Base-by-base conservation (phyloP, 2,797 vertebrate genomes). In the Myripristis murdjan region DNA sequence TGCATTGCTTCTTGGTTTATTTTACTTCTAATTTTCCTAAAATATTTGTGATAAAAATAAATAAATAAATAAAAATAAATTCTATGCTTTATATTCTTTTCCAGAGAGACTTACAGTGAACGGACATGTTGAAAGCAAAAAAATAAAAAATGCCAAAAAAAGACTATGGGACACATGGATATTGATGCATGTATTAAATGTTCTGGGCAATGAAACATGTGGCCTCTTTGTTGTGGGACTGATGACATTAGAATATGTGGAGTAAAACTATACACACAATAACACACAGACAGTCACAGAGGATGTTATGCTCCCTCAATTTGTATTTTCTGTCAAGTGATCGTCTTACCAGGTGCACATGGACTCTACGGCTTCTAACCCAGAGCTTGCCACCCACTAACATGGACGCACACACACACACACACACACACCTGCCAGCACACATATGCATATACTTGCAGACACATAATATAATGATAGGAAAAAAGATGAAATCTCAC, bases 291-390 rank as follows among this genome's bases (percentile, higher is more conserved):
- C 67, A 77, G 23, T 23, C 60, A 75, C 64, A 61, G 71, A 64
- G 47, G 31, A 75, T 71, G 54, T 73, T 52, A 69, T 28, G 20
- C 1, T 77, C 47, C 16, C 46, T 77, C 63, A 70, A 83, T 77
- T 62, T 72, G 76, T 58, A 54, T 83, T 79, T 86, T 68, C 81
- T 77, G 73, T 79, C 67, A 73, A 78, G 56, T 76, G 69, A 86
- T 85, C 72, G 51, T 76, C 70, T 77, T 70, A 70, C 69, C 75
- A 79, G 69, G 61, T 33, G 82, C 70, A 76, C 44, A 58, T 69
- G 71, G 81, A 54, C 76, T 85, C 51, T 41, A 70, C 83, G 74
- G 83, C 75, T 87, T 90, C 83, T 84, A 64, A 74, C 73, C 55
- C 46, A 7, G 48, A 75, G 57, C 77, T 67, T 73, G 16, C 72